These are phyloP conservation scores for Harpalus rufipes DNA, from an alignment of 2,888 invertebrate species.

Conservation along the genomic window DNA sequence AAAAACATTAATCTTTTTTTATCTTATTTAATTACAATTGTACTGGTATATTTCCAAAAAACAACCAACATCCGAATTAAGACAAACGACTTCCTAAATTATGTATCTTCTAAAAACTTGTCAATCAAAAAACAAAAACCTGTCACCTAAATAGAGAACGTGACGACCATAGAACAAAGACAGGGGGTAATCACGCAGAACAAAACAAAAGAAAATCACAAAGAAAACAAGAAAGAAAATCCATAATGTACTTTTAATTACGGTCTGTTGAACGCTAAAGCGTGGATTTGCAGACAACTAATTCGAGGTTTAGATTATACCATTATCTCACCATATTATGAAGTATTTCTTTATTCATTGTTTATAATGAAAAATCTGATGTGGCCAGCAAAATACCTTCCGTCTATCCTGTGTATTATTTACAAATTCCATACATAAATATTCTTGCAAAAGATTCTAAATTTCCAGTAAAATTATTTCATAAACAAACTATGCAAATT, in stretches of 20 bases:
- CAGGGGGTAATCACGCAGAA: constrained; percentile 28
- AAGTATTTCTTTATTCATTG: too few relatives aligned
- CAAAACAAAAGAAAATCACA: constrained; percentile 31
- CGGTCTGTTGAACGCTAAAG: neutral
- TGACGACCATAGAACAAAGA: constrained; percentile 2
- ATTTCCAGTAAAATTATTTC: too few relatives aligned
- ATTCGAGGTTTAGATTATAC: too few relatives aligned
- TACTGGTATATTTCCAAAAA: neutral
- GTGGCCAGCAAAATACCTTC: too few relatives aligned
- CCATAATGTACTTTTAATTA: constrained; percentile 43
- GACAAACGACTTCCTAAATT: constrained; percentile 20
- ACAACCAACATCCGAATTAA: neutral
- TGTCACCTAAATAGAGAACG: constrained; percentile 38
- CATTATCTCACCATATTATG: too few relatives aligned
- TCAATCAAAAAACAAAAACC: constrained; percentile 23
- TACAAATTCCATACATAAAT: too few relatives aligned
- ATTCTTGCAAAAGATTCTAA: too few relatives aligned
- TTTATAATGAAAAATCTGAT: too few relatives aligned
- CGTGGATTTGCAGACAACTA: neutral
- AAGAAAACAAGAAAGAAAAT: constrained; percentile 20
- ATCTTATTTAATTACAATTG: neutral
- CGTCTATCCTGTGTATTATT: too few relatives aligned
- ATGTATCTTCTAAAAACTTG: neutral
- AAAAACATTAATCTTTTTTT: neutral
- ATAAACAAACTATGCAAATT: too few relatives aligned